Conservation (phyloP, 2,888 invertebrate genomes). For the Cistogaster globosa region DNA sequence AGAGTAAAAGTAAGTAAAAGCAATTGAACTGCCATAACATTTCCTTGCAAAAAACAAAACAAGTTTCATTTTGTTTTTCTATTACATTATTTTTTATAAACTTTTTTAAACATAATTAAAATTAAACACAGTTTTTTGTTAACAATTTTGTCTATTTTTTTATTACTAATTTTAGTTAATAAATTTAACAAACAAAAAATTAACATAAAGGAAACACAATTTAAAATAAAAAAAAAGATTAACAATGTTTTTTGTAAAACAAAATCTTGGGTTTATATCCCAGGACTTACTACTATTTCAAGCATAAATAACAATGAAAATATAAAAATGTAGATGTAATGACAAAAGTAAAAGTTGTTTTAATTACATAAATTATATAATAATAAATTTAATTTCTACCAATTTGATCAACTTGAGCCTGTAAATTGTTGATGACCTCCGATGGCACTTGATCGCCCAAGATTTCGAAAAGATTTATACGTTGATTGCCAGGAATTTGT, state of each 20-base stretch:
- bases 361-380: conserved; percentile 6
- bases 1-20: conserved; percentile 11
- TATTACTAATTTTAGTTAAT: background rate
- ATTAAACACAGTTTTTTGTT: background rate
- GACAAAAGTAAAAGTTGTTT: background rate
- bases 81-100: too few relatives aligned
- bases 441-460: conserved; percentile 93
- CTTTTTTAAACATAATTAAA: background rate
- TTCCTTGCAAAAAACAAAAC: background rate
- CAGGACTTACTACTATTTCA: background rate
- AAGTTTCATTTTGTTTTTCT: background rate
- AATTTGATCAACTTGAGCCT: conserved; percentile 92
- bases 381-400: conserved; percentile 85
- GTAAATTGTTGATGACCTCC: conserved; percentile 94
- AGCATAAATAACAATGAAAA: conserved; percentile 48
- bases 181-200: conserved; percentile 21
- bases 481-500: conserved; percentile 92
- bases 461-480: conserved; percentile 92
- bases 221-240: conserved; percentile 37
- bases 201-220: conserved; percentile 13
- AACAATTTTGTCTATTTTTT: conserved; percentile 11
- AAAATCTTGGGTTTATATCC: background rate
- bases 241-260: conserved; percentile 20
- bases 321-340: conserved; percentile 1
- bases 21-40: background rate